phyloP scores from a whole-genome alignment of 1,140 invertebrate species.

The Ganaspis sp. region DNA sequence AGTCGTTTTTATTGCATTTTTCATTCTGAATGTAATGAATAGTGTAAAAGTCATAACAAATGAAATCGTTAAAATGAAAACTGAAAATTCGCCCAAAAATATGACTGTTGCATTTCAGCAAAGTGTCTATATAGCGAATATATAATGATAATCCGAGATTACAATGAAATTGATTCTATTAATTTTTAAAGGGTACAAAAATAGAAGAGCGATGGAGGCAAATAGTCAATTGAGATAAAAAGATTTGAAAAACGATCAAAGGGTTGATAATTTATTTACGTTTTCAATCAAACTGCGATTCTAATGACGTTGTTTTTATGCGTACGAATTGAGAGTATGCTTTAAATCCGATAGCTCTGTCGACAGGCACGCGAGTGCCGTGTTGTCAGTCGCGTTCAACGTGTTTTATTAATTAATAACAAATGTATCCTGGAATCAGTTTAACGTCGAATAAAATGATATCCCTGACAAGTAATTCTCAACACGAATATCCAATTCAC shows the following conservation, averaged over 20 bases:
- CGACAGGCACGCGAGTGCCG: constrained; percentile 37
- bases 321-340: constrained; percentile 42
- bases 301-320: constrained; percentile 30
- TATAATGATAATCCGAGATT: too few species aligned
- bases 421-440: constrained; percentile 67
- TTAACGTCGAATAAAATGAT: constrained; percentile 69
- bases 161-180: too few species aligned
- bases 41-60: not conserved
- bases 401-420: constrained; percentile 70
- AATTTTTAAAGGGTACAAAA: too few species aligned
- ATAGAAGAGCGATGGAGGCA: too few species aligned
- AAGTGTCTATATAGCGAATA: too few species aligned
- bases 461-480: constrained; percentile 61
- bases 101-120: not conserved
- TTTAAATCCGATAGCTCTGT: constrained; percentile 65
- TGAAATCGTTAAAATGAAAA: not conserved
- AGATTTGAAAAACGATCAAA: constrained; percentile 4
- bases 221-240: not conserved
- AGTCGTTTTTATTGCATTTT: not conserved
- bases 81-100: not conserved
- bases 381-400: constrained; percentile 24
- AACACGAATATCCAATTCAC: constrained; percentile 33
- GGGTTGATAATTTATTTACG: not conserved
- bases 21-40: not conserved
- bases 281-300: constrained; percentile 1